Evolutionary conservation across 2,888 invertebrate species (phyloP), one percentile per base, ranked within the genome.

Genomic region (Eupithecia exiguata): DNA sequence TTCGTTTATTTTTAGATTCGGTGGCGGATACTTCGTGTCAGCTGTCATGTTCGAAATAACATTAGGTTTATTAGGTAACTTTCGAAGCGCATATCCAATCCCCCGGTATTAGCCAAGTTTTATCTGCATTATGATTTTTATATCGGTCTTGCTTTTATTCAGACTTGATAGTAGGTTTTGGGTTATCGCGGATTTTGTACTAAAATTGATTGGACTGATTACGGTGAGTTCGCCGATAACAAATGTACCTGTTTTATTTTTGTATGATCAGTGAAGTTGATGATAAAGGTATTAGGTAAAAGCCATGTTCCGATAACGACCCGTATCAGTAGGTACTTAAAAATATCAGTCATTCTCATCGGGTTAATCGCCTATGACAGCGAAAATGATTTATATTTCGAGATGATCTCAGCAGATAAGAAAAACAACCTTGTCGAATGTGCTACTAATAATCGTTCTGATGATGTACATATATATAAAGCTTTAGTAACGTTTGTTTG

Each of bases 171-270:
- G 69, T 58, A 58, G 21, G 58, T 58, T 58, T 58, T 58, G 14
- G 25, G 84, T 81, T 90, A 92, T 91, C 90, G 79, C 77, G 87
- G 90, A 90, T 90, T 88, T 88, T 84, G 84, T 84, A 85, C 84
- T 84, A 84, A 88, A 89, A 90, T 91, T 91, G 91, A 92, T 92
- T 92, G 89, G 86, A 74, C 81, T 86, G 90, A 91, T 92, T 90
- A 89, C 82, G 81, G 76, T 75, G 83, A 84, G 86, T 84, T 82
- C 82, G 72, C 66, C 79, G 87, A 88, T 88, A 87, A 85, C 84
- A 81, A 71, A 70, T 80, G 70, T 86, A 86, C 84, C 83, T 82
- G 83, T 84, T 82, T 88, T 88, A 87, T 87, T 87, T 88, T 87
- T 85, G 86, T 86, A 83, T 84, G 88, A 87, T 87, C 86, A 85